Base-by-base conservation (phyloP, 2,888 invertebrate species). In the Apodemia zela region DNA sequence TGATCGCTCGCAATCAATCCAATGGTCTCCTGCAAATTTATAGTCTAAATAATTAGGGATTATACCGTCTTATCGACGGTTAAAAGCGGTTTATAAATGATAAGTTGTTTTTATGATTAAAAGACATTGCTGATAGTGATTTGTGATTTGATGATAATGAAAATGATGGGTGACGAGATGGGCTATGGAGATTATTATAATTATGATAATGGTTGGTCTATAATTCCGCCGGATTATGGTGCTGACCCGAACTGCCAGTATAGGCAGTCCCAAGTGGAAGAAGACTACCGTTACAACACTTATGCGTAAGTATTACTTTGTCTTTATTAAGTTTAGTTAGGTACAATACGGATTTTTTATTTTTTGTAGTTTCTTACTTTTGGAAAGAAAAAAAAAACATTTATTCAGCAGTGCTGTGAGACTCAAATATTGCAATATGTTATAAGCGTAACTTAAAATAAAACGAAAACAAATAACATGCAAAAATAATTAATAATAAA, bases 161-260 rank as follows among this genome's bases (percentile, higher is more conserved):
- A 80, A 86, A 93, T 93, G 93, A 93, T 93, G 84, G 92, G 87
- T 63, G 93, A 93, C 75, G 90, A 91, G 65, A 88, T 89, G 85
- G 93, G 92, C 73, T 92, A 93, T 66, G 85, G 87, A 66, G 93
- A 93, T 66, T 95, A 94, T 65, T 89, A 88, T 68, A 84, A 82
- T 68, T 94, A 93, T 75, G 95, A 95, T 74, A 93, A 93, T 73
- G 93, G 93, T 75, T 95, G 95, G 95, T 93, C 95, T 66, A 93
- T 94, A 71, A 93, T 94, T 71, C 95, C 95, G 11, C 94, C 95
- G 75, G 95, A 95, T 82, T 95, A 95, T 79, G 93, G 93, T 51
- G 92, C 89, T 68, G 89, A 89, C 80, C 93, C 85, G 7, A 77
- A 73, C 62, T 87, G 84, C 73, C 88, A 86, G 72, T 72, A 80